Base-by-base conservation (phyloP, 2,888 invertebrate genomes). In the Hermaeophaga mercurialis region DNA sequence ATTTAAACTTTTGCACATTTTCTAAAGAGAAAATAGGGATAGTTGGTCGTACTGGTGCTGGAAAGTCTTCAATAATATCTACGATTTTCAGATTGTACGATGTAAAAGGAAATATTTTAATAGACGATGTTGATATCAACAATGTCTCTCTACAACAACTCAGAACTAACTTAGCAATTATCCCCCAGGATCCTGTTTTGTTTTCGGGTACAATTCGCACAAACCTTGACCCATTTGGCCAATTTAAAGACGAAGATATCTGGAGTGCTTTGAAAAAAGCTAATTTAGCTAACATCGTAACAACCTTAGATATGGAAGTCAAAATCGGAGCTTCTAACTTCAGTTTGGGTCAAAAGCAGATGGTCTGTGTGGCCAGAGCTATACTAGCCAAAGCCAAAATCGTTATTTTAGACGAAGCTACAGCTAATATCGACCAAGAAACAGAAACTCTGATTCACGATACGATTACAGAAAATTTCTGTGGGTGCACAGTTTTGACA, bases 221-320 rank as follows among this genome's bases (percentile, higher is more conserved):
- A 68, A 95, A 95, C 79, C 80, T 96, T 50, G 95, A 95, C 79
- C 95, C 94, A 1, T 91, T 92, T 73, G 84, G 86, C 54, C 84
- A 87, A 69, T 88, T 87, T 70, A 81, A 84, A 0, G 94, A 95
- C 67, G 82, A 83, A n/a, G 82, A 88, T 54, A 77, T 95, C 1
- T 94, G 94, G 94, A 81, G 84, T 57, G 90, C 90, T 0, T 78
- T 95, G 18, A 90, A 91, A 62, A 89, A 61, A 45, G 49, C 81
- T 11, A 85, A 89, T 67, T 70, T 94, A 36, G 91, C 81, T 83
- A 0, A 82, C 91, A 31, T 74, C 77, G 9, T 4, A n/a, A 12
- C 78, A 52, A 87, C 80, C 31, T 31, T 31, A 12, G 12, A 31
- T 11, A 44, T 49, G 2, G 43, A 58, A 39, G 56, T 66, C 12